Conservation (phyloP, 2,888 invertebrate genomes). For the Microctonus brassicae region DNA sequence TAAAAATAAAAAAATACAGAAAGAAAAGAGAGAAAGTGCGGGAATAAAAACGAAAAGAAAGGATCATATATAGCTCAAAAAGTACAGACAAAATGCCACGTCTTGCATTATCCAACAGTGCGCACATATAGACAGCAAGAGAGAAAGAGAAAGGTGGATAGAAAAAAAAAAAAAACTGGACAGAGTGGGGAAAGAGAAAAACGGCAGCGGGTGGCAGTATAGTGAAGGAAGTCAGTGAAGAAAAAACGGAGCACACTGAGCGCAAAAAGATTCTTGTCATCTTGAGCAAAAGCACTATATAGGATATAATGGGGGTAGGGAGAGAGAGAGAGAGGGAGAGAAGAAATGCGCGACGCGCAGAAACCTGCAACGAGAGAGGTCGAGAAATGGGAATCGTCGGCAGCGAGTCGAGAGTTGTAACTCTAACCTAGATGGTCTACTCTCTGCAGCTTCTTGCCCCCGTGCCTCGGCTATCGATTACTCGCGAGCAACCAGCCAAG, state of each 20-base stretch:
- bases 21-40: no score
- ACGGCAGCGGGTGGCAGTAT: not conserved
- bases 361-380: constrained; percentile 37
- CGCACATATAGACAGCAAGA: not conserved
- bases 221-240: constrained; percentile 4
- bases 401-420: constrained; percentile 47
- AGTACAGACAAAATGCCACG: not conserved
- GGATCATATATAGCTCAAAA: not conserved
- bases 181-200: not conserved
- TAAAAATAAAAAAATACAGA: not conserved
- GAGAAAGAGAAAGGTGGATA: not conserved
- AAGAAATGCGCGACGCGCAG: constrained; percentile 33
- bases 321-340: constrained; percentile 3
- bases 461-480: constrained; percentile 56
- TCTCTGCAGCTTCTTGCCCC: constrained; percentile 44
- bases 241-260: constrained; percentile 4
- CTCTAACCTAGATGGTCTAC: constrained; percentile 51
- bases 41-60: not conserved
- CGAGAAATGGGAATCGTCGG: constrained; percentile 44
- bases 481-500: constrained; percentile 47
- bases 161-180: not conserved
- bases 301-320: constrained; percentile 25
- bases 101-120: not conserved
- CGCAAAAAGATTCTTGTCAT: constrained; percentile 39
- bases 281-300: constrained; percentile 9